Evolutionary conservation across 2,797 vertebrate species (phyloP), one percentile per base, ranked within the genome.

Genomic region (Phaenicophaeus curvirostris): DNA sequence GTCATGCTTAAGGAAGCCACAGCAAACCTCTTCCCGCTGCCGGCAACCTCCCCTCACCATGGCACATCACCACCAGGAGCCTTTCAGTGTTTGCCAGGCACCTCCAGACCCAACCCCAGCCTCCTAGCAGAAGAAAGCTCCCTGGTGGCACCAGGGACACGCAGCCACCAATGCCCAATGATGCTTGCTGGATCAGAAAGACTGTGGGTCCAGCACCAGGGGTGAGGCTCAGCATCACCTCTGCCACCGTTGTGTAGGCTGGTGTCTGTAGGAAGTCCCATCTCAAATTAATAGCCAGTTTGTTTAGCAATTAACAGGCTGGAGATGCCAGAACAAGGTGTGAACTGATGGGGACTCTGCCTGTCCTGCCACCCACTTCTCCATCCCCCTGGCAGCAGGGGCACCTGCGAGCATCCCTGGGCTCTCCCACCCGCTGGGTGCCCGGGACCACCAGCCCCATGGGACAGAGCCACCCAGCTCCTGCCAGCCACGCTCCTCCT

Each of bases 261-360:
- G 68, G 5, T 51, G 91, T 15, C 71, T 41, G 46, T 57, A 89
- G 77, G 65, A 87, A 82, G 72, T 65, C 83, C 76, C 68, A 58
- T 10, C 85, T 76, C 27, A n/a, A 63, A 80, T 78, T 89, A 89
- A 82, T 44, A 91, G 82, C 76, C 62, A 39, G 30, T 87, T 69
- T 80, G 17, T 57, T 55, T 53, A 6, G 3, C 80, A 93, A 84
- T 96, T 89, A 94, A 88, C 6, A 18, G 74, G 90, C 54, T n/a
- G 39, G 90, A 83, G 77, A 91, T 96, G 44, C 93, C 89, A 85
- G 82, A 94, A 59, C 53, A 24, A 96, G 88, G 90, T 54, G 88
- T 78, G 92, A 94, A 61, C 33, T 94, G 50, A 4, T 17, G 2
- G 44, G 73, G 61, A 94, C 82, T 89, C 48, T 95, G 90, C 90